A percentile compares a stretch with the other conserved stretches of the same genome.
phyloP scores from a whole-genome alignment of 2,113 vertebrate species.

The Edolisoma coerulescens region DNA sequence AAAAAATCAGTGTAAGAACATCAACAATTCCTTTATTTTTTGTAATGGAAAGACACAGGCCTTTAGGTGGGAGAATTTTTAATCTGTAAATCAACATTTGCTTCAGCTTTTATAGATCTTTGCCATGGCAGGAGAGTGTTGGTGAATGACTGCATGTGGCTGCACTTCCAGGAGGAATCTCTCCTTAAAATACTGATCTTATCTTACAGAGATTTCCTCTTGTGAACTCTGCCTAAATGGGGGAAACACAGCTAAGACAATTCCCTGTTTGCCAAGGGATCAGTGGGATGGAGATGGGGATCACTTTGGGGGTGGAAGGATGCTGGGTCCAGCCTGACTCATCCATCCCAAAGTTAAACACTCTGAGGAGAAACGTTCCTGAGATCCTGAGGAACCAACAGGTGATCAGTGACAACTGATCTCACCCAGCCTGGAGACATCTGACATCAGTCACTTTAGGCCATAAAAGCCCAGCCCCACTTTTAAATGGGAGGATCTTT shows the following conservation, averaged over 20 bases:
- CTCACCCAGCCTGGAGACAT: not conserved
- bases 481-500: not conserved
- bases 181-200: not conserved
- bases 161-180: not conserved
- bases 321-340: not conserved
- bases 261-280: not conserved
- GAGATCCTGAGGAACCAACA: not conserved
- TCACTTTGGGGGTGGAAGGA: not conserved
- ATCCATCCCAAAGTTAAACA: not conserved
- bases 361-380: rapidly evolving
- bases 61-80: not conserved
- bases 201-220: not conserved
- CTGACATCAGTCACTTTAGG: not conserved
- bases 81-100: not conserved
- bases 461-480: not conserved
- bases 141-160: no score
- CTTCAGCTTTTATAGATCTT: not conserved
- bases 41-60: not conserved
- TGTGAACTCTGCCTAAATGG: not conserved
- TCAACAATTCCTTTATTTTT: not conserved
- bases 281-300: not conserved
- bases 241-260: not conserved
- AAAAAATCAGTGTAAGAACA: not conserved
- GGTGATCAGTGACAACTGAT: not conserved
- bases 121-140: not conserved